A percentile compares a stretch with the other conserved stretches of the same genome.
phyloP scores from a whole-genome alignment of 2,888 invertebrate genomes.

The Spisula subtruncata region DNA sequence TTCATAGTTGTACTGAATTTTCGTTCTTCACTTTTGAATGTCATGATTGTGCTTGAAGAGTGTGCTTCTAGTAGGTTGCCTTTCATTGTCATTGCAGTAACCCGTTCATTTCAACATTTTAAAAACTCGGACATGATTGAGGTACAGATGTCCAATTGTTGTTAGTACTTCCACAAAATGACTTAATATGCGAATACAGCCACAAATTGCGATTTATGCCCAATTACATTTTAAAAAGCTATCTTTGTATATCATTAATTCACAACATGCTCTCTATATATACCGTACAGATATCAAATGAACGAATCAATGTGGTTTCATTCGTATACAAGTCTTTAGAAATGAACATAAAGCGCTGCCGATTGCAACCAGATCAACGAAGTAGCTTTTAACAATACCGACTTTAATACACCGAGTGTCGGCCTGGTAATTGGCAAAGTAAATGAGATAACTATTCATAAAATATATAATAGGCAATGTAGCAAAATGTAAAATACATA shows the following conservation, averaged over 20 bases:
- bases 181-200: background rate
- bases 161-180: background rate
- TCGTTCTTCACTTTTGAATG: no score
- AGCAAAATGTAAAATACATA: constrained; percentile 60
- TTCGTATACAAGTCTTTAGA: background rate
- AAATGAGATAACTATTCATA: constrained; percentile 49
- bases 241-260: background rate
- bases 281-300: background rate
- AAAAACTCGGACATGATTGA: no score
- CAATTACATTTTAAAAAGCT: background rate
- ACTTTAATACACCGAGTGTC: constrained; percentile 22
- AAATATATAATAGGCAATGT: constrained; percentile 52
- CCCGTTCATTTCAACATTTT: no score
- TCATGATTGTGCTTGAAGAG: no score
- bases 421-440: constrained; percentile 39
- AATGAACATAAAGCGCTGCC: constrained; percentile 33
- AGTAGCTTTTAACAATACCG: constrained; percentile 46
- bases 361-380: constrained; percentile 26
- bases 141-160: no score
- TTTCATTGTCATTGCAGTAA: no score
- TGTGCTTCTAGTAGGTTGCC: no score
- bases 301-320: background rate
- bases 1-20: no score
- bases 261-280: background rate
- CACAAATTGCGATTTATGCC: background rate